These are phyloP conservation scores for Grus americana DNA, from an alignment of 2,113 vertebrate species.

Conservation along the genomic window DNA sequence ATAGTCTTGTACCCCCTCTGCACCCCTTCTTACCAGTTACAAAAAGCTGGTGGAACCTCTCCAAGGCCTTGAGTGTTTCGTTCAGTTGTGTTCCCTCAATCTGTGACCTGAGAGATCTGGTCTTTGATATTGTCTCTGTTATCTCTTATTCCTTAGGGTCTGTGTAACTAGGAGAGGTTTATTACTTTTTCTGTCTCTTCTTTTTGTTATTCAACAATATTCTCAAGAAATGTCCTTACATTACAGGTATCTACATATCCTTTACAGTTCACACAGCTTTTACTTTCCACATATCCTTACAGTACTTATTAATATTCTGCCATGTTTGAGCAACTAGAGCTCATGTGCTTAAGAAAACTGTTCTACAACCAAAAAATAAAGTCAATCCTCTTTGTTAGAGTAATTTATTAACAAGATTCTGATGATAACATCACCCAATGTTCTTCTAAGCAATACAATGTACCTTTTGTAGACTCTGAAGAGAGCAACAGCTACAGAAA, in stretches of 20 bases:
- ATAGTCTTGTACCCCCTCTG: neutral
- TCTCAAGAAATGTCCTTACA: neutral
- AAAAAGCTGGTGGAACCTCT: neutral
- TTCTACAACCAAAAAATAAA: neutral
- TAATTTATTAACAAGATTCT: neutral
- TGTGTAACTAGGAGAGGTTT: neutral
- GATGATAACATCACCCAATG: neutral
- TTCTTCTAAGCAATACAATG: neutral
- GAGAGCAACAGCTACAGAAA: neutral
- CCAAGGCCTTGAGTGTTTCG: neutral
- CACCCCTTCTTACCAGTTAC: neutral
- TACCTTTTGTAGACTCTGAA: neutral
- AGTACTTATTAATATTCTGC: neutral
- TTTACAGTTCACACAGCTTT: neutral
- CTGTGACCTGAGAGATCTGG: neutral
- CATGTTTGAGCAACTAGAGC: neutral
- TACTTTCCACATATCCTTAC: neutral
- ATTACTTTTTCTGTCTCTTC: neutral
- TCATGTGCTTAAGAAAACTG: neutral
- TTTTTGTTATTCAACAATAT: neutral
- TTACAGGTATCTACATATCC: neutral
- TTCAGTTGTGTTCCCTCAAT: neutral
- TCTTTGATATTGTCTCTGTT: neutral
- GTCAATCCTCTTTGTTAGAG: neutral
- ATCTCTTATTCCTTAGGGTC: neutral